These are phyloP conservation scores for Euwallacea fornicatus DNA, from an alignment of 1,140 invertebrate genomes.

Conservation along the genomic window DNA sequence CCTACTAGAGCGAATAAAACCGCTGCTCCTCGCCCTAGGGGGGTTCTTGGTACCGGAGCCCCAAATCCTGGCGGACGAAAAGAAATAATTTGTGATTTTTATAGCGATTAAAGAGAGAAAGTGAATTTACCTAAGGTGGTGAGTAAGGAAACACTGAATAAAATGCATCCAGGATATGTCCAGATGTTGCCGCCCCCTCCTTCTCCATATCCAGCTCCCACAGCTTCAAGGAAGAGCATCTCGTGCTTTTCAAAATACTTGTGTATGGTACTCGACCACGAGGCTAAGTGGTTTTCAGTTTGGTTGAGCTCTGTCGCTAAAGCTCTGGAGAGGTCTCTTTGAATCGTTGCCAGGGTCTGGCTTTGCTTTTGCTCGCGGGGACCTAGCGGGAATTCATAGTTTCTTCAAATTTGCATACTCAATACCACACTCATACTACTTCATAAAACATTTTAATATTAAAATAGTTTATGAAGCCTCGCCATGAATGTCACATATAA, in stretches of 20 bases:
- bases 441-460: background rate
- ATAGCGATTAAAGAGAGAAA: background rate
- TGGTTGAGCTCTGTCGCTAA: slow-evolving; percentile 59
- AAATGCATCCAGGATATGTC: slow-evolving; percentile 64
- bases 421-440: background rate
- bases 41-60: slow-evolving; percentile 63
- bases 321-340: slow-evolving; percentile 57
- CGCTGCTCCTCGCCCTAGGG: slow-evolving; percentile 60
- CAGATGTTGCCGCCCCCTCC: slow-evolving; percentile 59
- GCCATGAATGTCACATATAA: no score
- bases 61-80: slow-evolving; percentile 59
- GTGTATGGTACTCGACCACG: slow-evolving; percentile 59
- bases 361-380: slow-evolving; percentile 59
- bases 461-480: background rate
- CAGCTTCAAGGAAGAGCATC: slow-evolving; percentile 56
- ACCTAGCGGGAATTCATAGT: slow-evolving; percentile 42
- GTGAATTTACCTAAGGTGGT: slow-evolving; percentile 59
- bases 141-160: slow-evolving; percentile 63
- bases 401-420: background rate
- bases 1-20: slow-evolving; percentile 62
- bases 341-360: slow-evolving; percentile 55
- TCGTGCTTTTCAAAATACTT: slow-evolving; percentile 60
- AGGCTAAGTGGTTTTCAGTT: slow-evolving; percentile 52
- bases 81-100: slow-evolving; percentile 1
- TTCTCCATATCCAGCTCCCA: slow-evolving; percentile 60